Evolutionary conservation across 2,888 invertebrate species (phyloP).

Genomic region (Hanleya hanleyi): DNA sequence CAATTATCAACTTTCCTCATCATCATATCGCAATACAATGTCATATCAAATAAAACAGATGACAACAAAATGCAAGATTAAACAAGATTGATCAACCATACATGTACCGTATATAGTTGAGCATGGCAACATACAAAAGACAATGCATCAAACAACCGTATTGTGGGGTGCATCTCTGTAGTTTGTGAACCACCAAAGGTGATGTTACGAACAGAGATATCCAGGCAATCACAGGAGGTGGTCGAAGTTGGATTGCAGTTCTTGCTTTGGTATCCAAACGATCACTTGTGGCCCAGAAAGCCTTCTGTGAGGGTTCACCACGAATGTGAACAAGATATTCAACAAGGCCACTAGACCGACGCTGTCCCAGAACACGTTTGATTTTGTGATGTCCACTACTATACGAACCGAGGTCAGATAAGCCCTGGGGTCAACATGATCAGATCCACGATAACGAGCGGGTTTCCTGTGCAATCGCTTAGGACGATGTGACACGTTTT

Average conservation of each 20-base stretch:
- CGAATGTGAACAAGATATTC: constrained; percentile 29
- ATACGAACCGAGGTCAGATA: neutral
- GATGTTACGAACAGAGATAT: too few species aligned
- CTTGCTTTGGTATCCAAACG: neutral
- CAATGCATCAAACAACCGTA: too few species aligned
- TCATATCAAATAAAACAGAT: too few species aligned
- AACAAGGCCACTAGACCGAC: constrained; percentile 19
- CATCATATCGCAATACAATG: too few species aligned
- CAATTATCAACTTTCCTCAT: too few species aligned
- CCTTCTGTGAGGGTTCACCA: constrained; percentile 33
- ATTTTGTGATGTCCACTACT: constrained; percentile 10
- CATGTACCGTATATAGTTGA: too few species aligned
- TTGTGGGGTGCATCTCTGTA: too few species aligned
- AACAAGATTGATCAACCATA: too few species aligned
- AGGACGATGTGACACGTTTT: neutral
- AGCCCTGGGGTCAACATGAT: neutral
- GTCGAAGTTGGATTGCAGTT: neutral
- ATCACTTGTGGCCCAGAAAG: constrained; percentile 18
- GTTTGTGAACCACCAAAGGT: too few species aligned
- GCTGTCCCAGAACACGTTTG: constrained; percentile 31
- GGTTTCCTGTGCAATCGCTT: neutral
- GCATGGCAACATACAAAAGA: too few species aligned
- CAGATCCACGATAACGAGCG: neutral
- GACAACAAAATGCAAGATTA: too few species aligned
- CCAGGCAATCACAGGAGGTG: too few species aligned